Conservation (phyloP, 1,140 invertebrate genomes). For the Berghia stephanieae region DNA sequence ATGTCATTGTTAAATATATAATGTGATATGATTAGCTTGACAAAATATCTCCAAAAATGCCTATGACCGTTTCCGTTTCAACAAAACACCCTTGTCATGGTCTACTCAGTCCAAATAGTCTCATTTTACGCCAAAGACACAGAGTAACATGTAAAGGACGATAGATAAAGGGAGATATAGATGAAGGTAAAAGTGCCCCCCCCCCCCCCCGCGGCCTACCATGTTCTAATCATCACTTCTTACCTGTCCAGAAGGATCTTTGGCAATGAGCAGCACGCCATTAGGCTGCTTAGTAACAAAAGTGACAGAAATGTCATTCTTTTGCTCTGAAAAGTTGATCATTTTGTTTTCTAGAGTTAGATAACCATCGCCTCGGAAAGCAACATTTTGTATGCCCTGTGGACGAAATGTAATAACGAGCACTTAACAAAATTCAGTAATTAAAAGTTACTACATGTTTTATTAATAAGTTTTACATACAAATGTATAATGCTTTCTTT, state of each 20-base stretch:
- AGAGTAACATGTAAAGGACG: background rate
- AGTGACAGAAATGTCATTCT: slow-evolving; percentile 76
- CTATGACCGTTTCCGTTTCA: too few species aligned
- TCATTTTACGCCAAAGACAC: too few species aligned
- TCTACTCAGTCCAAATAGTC: too few species aligned
- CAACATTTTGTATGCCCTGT: slow-evolving; percentile 73
- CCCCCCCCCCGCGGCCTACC: too few species aligned
- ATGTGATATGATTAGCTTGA: too few species aligned
- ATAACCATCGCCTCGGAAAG: slow-evolving; percentile 81
- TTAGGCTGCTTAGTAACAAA: slow-evolving; percentile 79
- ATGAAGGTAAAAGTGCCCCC: too few species aligned
- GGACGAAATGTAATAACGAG: slow-evolving; percentile 38
- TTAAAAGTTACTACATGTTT: background rate
- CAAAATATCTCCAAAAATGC: too few species aligned
- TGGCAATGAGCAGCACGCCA: slow-evolving; percentile 76
- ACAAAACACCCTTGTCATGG: too few species aligned
- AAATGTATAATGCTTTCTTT: background rate
- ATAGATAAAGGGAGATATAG: too few species aligned
- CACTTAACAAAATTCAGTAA: background rate
- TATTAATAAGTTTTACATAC: background rate
- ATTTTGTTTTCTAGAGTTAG: slow-evolving; percentile 76
- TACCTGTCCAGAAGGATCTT: slow-evolving; percentile 38
- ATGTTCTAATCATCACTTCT: background rate
- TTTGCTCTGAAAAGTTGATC: slow-evolving; percentile 70
- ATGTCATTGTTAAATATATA: too few species aligned